Conservation (phyloP, 2,888 invertebrate genomes). For the Amaurobius ferox region DNA sequence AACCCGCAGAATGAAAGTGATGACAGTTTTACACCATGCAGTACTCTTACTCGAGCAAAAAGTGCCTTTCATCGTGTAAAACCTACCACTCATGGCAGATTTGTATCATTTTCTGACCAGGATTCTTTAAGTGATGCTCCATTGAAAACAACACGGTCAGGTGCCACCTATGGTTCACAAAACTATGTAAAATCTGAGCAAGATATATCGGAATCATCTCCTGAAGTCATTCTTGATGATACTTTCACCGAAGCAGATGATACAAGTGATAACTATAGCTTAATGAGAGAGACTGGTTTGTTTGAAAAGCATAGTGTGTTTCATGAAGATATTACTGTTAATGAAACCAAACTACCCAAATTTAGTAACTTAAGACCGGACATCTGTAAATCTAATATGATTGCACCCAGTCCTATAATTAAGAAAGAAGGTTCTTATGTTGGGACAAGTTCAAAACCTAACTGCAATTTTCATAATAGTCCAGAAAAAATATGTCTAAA, state of each 20-base stretch:
- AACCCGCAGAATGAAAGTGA: not conserved
- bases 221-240: conserved; percentile 4
- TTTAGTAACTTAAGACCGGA: not conserved
- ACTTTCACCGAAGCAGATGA: not conserved
- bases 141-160: not conserved
- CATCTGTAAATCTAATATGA: not conserved
- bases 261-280: not conserved
- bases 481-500: not conserved
- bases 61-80: conserved; percentile 9
- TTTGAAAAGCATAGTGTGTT: not conserved
- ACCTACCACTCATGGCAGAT: not conserved
- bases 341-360: not conserved
- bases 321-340: not conserved
- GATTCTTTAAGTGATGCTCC: not conserved
- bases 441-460: not conserved
- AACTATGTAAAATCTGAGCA: not conserved
- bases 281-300: too few relatives aligned
- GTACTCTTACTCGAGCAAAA: not conserved
- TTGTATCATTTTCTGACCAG: not conserved
- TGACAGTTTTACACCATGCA: not conserved
- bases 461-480: not conserved
- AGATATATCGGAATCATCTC: not conserved
- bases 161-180: not conserved
- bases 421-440: not conserved
- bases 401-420: not conserved